Evolutionary conservation across 2,888 invertebrate species (phyloP).

Genomic region (Ametastegia equiseti): DNA sequence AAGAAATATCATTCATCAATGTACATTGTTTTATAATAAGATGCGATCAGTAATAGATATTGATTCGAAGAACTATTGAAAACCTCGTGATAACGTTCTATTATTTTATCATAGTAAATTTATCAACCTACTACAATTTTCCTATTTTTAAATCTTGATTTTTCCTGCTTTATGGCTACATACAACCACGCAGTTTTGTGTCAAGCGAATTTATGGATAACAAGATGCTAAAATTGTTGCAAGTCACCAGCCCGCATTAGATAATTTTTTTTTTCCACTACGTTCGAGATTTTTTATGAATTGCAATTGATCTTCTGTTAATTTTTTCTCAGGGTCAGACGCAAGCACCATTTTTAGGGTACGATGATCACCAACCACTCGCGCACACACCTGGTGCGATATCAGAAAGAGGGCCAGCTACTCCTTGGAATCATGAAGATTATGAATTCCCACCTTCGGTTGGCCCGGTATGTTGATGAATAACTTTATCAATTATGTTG

Average conservation of each 20-base stretch:
- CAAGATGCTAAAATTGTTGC: neutral
- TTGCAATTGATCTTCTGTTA: neutral
- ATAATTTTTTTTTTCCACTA: neutral
- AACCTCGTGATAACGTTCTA: too few species aligned
- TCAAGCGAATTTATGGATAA: too few species aligned
- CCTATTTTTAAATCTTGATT: too few species aligned
- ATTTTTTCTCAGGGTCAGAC: constrained; percentile 64
- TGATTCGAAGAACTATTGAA: too few species aligned
- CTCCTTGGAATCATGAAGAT: constrained; percentile 85
- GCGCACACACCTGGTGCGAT: constrained; percentile 80
- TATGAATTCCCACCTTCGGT: constrained; percentile 90
- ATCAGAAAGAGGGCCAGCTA: constrained; percentile 80
- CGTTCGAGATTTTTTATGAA: constrained; percentile 3
- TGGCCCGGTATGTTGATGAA: constrained; percentile 83
- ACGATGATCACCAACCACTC: constrained; percentile 82
- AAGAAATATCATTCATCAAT: too few species aligned
- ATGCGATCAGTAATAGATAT: too few species aligned
- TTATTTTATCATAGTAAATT: too few species aligned
- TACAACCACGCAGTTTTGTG: too few species aligned
- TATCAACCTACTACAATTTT: too few species aligned
- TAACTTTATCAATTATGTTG: neutral
- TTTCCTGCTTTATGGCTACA: too few species aligned
- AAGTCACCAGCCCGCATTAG: neutral
- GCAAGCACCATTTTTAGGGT: constrained; percentile 84
- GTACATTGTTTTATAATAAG: too few species aligned